phyloP scores from a whole-genome alignment of 2,113 vertebrate species.

The Lepus timidus region DNA sequence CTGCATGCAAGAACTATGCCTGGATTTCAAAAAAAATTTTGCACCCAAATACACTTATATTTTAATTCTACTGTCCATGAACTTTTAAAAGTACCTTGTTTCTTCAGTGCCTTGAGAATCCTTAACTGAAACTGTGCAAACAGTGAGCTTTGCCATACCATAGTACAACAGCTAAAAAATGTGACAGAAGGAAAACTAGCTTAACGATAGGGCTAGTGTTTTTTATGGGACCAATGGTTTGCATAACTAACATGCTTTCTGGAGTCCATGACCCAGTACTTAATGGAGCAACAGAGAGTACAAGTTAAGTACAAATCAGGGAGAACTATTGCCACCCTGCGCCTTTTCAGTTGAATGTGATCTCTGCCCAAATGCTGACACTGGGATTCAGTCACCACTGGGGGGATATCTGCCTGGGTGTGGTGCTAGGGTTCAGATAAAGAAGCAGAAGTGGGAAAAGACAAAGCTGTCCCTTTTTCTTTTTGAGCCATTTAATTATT shows the following conservation, averaged over 20 bases:
- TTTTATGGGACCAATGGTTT: not conserved
- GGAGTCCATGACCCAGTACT: not conserved
- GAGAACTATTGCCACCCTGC: not conserved
- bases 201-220: not conserved
- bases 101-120: not conserved
- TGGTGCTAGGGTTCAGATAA: not conserved
- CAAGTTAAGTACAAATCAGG: not conserved
- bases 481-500: constrained; percentile 21
- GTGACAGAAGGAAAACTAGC: not conserved
- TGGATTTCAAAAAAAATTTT: too few relatives aligned
- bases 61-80: too few relatives aligned
- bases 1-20: too few relatives aligned
- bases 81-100: too few relatives aligned
- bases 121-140: not conserved
- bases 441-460: not conserved
- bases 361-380: not conserved
- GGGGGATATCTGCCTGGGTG: too few relatives aligned
- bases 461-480: not conserved
- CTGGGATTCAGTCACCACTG: not conserved
- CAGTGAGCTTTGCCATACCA: not conserved
- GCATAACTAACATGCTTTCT: not conserved
- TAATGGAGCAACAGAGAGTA: not conserved
- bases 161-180: not conserved
- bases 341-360: not conserved
- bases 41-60: too few relatives aligned